Evolutionary conservation across 2,113 vertebrate genomes (phyloP), one percentile per base, ranked within the genome.

Genomic region (Grus americana): DNA sequence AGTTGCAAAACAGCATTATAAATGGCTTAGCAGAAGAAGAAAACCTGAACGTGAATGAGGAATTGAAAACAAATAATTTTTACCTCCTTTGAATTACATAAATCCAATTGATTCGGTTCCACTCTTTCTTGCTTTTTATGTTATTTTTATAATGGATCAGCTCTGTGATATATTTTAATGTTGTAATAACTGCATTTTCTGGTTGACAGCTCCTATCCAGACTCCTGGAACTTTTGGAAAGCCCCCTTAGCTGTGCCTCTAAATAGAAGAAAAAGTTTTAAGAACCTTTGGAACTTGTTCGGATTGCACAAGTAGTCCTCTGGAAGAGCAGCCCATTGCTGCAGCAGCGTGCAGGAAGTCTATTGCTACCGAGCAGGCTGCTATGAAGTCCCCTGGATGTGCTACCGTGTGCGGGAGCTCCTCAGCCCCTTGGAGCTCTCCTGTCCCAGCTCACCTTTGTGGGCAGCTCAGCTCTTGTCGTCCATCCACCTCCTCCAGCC

Each of bases 401-500:
- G 5, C 34, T 61, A 30, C 40, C 65, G 3, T 8, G 15, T 49
- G 9, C 0, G 0, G 20, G 10, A 8, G 14, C 34, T 78, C 40
- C 34, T 76, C 32, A 57, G 36, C 8, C 36, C 19, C 44, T 2
- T 38, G 29, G 34, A 63, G 4, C 29, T 42, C 11, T 58, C 20
- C n/a, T 59, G 38, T 54, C 47, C 38, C 52, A 29, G 36, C 18
- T 49, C 22, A 11, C 12, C 30, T 65, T 40, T 50, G n/a, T 79
- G 54, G 42, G 10, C n/a, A 55, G 15, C 29, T 68, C 10, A 4
- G 4, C 15, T 30, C 46, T 54, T 50, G 12, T 27, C 21, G 7
- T 3, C 17, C 49, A 29, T 8, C 21, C 49, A n/a, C 6, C 21
- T 23, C 14, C 47, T 86, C 44, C 36, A 36, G 34, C 3, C 4